Evolutionary conservation across 2,113 vertebrate genomes (phyloP).

Genomic region (Pantherophis guttatus): DNA sequence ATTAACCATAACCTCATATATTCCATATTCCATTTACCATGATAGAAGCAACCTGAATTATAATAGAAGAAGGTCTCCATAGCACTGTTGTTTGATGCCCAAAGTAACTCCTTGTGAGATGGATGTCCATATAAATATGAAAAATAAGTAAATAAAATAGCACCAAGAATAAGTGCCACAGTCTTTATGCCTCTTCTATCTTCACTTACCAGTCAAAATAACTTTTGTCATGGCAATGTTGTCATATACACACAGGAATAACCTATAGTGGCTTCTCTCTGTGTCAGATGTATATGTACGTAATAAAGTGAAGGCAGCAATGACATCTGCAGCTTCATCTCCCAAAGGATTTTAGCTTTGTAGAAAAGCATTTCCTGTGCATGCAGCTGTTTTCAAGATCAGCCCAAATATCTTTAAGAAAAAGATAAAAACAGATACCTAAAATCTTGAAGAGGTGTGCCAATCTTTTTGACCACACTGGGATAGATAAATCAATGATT

Average conservation of each 20-base stretch:
- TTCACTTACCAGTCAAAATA: neutral
- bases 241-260: neutral
- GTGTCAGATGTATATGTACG: neutral
- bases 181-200: neutral
- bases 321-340: neutral
- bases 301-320: neutral
- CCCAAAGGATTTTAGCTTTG: neutral
- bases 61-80: neutral
- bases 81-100: neutral
- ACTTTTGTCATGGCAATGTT: neutral
- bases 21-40: neutral
- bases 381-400: neutral
- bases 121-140: neutral
- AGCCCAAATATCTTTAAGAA: neutral
- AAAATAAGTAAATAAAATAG: neutral
- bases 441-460: neutral
- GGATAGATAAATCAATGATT: neutral
- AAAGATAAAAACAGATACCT: neutral
- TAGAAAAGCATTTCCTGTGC: neutral
- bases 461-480: neutral
- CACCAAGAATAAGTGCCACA: neutral
- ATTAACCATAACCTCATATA: neutral
- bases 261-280: neutral
- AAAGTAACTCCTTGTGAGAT: neutral
- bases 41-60: neutral